Base-by-base conservation (phyloP, 2,113 vertebrate genomes). In the Pimephales promelas region DNA sequence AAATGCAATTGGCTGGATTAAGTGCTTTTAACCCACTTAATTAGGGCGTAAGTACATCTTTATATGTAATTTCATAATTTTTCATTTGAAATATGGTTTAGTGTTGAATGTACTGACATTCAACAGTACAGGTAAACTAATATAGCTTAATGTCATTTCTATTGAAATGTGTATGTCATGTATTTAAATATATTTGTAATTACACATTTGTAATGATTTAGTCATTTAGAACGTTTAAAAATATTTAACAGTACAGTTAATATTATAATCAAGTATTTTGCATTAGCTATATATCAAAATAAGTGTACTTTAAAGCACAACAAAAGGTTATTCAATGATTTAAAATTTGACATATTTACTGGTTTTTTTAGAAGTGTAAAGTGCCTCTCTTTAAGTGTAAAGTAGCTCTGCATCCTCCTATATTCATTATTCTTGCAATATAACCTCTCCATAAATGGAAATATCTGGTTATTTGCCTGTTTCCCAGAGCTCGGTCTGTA, bases 401-500 rank as follows among this genome's bases (percentile, higher is more conserved):
- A n/a, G 24, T 79, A 73, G 18, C 31, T 74, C 75, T 59, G 26
- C 36, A 66, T 14, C 13, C 31, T 79, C 49, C 31, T 34, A 45
- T 43, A 45, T 79, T 80, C 40, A 80, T 84, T 64, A 26, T 31
- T 82, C 64, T 40, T 11, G 52, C 56, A 73, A 57, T 64, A 72
- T 81, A 43, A 22, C 31, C 40, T 16, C 31, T 80, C 54, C 24
- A n/a, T 28, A 34, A 75, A 34, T 62, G 79, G n/a, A 52, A 79
- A 72, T n/a, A 45, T 78, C 18, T 31, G 31, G 66, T 28, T 36
- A 54, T 54, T 47, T 78, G 34, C 54, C 26, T 64, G 26, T 75
- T 52, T 86, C 47, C 78, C 78, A 34, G 26, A 75, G 47, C 72
- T 34, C 16, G 0, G 22, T 54, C 47, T 75, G 47, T 22, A 49